Evolutionary conservation across 1,140 invertebrate genomes (phyloP).

Genomic region (Drosophila ficusphila): DNA sequence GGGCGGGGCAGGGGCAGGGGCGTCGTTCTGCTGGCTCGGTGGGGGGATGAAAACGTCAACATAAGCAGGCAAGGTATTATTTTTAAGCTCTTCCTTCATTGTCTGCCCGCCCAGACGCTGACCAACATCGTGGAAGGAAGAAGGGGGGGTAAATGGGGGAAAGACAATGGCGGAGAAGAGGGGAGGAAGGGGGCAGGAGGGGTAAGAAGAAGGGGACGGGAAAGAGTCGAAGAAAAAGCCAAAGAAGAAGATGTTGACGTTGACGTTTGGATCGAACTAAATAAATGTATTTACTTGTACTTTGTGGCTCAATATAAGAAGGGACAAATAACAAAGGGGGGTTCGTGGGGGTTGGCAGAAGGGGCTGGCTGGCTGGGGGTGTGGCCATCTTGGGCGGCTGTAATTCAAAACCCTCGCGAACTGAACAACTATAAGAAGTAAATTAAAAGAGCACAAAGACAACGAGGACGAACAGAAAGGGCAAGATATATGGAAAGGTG

Average conservation of each 20-base stretch:
- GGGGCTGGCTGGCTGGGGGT: conserved; percentile 44
- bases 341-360: not conserved
- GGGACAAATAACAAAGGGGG: not conserved
- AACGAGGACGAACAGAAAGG: conserved; percentile 9
- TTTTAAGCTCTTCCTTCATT: conserved; percentile 81
- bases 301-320: conserved; percentile 30
- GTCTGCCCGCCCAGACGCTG: conserved; percentile 67
- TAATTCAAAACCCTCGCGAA: conserved; percentile 66
- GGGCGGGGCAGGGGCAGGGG: not conserved
- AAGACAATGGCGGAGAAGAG: not conserved
- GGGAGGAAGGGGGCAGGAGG: not conserved
- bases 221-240: not conserved
- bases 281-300: conserved; percentile 78
- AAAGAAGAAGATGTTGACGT: conserved; percentile 49
- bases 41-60: conserved; percentile 54
- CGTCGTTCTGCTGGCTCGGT: not conserved
- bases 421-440: conserved; percentile 50
- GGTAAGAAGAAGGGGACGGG: not conserved
- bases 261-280: conserved; percentile 76
- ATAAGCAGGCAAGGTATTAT: conserved; percentile 81
- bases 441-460: conserved; percentile 59
- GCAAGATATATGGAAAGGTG: not conserved
- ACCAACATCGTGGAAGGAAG: conserved; percentile 30
- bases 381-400: conserved; percentile 43
- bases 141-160: not conserved